Base-by-base conservation (phyloP, 2,888 invertebrate species). In the Drosophila paramelanica region DNA sequence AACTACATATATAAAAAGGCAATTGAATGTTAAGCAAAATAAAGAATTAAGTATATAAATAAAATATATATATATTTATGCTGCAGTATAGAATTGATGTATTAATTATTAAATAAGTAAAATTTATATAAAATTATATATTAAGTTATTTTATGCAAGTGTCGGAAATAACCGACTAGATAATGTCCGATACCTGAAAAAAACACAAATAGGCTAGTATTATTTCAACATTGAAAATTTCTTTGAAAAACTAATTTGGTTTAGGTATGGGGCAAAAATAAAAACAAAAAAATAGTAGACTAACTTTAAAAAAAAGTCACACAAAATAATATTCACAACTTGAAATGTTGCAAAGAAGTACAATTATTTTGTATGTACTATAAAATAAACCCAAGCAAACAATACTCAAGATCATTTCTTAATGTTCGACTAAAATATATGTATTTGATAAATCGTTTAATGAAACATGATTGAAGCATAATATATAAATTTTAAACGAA, bases 361-460 rank as follows among this genome's bases (percentile, higher is more conserved):
- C 47, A 76, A 66, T 71, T 73, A 65, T 66, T 71, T 73, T 71
- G 52, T 76, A 69, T 69, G 70, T 57, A 50, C 53, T 70, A 61
- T 43, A 47, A 55, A 20, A 20, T 36, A 56, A 45, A 53, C 8
- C 10, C 14, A 23, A 33, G 38, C n/a, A 27, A 11, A 60, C n/a
- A 59, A 57, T 49, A 68, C 27, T 52, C 10, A 46, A 41, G 27
- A 57, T 6, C 42, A n/a, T 31, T 70, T 64, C 46, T 45, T 71
- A 39, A 10, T 52, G 66, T 72, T 41, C 45, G 56, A 20, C 36
- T 25, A 36, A 52, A 25, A 25, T 47, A 20, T 55, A 20, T 27
- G 39, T 17, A 52, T 42, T 17, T 57, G 2, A 60, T 17, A 23
- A 25, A 5, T 10, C 8, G 25, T 27, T 17, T 13, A 11, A 4